Conservation (phyloP, 1,140 invertebrate species). For the Drosophila bocqueti region DNA sequence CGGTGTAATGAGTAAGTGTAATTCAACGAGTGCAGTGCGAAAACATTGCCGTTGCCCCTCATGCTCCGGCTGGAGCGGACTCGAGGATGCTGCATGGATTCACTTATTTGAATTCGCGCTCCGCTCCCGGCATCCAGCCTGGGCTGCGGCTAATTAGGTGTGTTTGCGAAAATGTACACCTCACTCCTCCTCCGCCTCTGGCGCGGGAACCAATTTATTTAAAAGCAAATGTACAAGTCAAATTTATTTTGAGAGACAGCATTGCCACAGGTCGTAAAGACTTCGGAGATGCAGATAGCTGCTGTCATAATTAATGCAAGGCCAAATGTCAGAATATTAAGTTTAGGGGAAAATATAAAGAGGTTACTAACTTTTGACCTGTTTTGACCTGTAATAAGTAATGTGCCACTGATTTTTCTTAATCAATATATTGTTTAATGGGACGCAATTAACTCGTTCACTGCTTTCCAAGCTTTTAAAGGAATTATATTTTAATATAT, state of each 20-base stretch:
- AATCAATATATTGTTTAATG: not conserved
- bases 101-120: not conserved
- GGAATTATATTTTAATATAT: not conserved
- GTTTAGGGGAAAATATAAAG: not conserved
- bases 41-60: slow-evolving; percentile 4
- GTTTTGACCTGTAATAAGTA: not conserved
- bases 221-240: slow-evolving; percentile 41
- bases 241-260: slow-evolving; percentile 4
- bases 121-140: not conserved
- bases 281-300: not conserved
- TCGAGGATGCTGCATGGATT: slow-evolving; percentile 12
- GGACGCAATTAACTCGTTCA: not conserved
- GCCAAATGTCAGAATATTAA: not conserved
- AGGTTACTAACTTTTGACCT: not conserved
- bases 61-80: not conserved
- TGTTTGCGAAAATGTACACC: not conserved
- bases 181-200: not conserved
- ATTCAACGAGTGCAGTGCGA: slow-evolving; percentile 7
- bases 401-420: no score
- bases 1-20: slow-evolving; percentile 3
- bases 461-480: not conserved
- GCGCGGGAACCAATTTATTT: slow-evolving; percentile 43
- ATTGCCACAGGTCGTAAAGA: not conserved
- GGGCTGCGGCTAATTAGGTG: slow-evolving; percentile 37
- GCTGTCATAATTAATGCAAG: not conserved